Conservation (phyloP, 2,888 invertebrate genomes). For the Sinohyriopsis cumingii region DNA sequence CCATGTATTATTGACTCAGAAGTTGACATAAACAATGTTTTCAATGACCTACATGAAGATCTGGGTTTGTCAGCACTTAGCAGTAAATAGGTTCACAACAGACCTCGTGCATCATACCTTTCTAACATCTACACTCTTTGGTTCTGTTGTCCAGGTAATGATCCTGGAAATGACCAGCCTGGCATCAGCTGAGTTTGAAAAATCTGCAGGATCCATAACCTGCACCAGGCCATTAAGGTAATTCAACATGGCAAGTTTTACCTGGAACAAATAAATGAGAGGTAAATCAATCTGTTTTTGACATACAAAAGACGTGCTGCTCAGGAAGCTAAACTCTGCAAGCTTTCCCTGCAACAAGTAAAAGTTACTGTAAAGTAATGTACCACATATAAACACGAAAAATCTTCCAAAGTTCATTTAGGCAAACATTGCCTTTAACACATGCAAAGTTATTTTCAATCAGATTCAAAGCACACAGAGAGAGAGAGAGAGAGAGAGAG, state of each 20-base stretch:
- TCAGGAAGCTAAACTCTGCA: not conserved
- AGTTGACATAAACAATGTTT: too few species aligned
- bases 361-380: too few species aligned
- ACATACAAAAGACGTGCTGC: not conserved
- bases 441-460: too few species aligned
- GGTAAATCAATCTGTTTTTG: not conserved
- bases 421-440: too few species aligned
- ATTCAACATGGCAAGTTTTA: slow-evolving; percentile 74
- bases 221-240: slow-evolving; percentile 72
- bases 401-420: too few species aligned
- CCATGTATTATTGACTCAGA: too few species aligned
- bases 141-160: slow-evolving; percentile 82
- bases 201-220: slow-evolving; percentile 72
- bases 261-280: slow-evolving; percentile 71
- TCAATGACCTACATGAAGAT: too few species aligned
- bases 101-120: slow-evolving; percentile 68
- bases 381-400: too few species aligned
- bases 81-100: not conserved
- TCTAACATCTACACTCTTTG: slow-evolving; percentile 79
- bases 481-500: too few species aligned
- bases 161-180: slow-evolving; percentile 80
- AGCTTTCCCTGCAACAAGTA: too few species aligned
- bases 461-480: too few species aligned
- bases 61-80: too few species aligned
- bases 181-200: slow-evolving; percentile 77